These are phyloP conservation scores for Cephus cinctus DNA, from an alignment of 1,140 invertebrate species.

Conservation along the genomic window DNA sequence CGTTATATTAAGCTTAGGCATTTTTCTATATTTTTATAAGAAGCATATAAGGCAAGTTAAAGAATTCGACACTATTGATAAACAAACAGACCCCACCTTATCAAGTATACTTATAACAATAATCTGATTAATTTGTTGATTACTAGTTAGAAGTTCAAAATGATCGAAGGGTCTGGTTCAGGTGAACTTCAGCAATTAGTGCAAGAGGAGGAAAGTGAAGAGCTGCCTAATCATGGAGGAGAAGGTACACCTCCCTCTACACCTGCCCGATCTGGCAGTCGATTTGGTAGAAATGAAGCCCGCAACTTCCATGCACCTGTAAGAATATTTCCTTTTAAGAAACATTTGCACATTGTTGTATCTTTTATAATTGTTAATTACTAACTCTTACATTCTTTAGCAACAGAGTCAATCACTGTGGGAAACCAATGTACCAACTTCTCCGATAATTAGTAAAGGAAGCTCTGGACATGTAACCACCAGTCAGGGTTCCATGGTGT, in stretches of 20 bases:
- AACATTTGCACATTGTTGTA: not conserved
- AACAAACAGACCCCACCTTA: too few species aligned
- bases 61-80: too few species aligned
- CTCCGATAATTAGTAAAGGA: slow-evolving; percentile 49
- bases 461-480: slow-evolving; percentile 51
- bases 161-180: slow-evolving; percentile 42
- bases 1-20: too few species aligned
- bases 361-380: slow-evolving; percentile 7
- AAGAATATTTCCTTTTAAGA: slow-evolving; percentile 11
- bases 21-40: too few species aligned
- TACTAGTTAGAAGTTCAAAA: too few species aligned
- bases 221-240: slow-evolving; percentile 38
- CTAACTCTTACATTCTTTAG: slow-evolving; percentile 15
- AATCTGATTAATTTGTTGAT: too few species aligned
- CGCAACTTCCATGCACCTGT: slow-evolving; percentile 35
- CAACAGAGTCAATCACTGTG: slow-evolving; percentile 48
- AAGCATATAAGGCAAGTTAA: too few species aligned
- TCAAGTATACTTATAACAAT: too few species aligned
- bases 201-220: slow-evolving; percentile 47
- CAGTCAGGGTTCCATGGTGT: slow-evolving; percentile 48
- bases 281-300: slow-evolving; percentile 30
- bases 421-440: slow-evolving; percentile 44
- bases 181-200: slow-evolving; percentile 50
- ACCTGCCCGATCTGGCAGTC: slow-evolving; percentile 38
- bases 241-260: slow-evolving; percentile 47